Conservation (phyloP, 2,797 vertebrate species). For the Cynodonichthys magdalenae region DNA sequence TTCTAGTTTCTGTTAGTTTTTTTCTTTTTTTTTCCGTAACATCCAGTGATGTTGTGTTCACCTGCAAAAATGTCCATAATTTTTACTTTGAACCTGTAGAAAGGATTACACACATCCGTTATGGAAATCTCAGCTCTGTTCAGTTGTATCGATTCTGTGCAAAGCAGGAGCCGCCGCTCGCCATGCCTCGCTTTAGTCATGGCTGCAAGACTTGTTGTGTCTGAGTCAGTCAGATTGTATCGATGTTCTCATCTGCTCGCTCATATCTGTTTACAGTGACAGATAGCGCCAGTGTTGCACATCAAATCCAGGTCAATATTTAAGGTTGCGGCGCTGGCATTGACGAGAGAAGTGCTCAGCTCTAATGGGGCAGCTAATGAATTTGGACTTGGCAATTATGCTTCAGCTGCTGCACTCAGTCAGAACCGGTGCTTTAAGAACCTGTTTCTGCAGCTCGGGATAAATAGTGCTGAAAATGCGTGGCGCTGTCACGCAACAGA, state of each 20-base stretch:
- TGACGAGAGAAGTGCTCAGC: constrained; percentile 38
- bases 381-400: constrained; percentile 49
- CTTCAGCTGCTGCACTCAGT: constrained; percentile 45
- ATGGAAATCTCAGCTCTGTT: constrained; percentile 20
- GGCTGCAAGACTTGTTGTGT: constrained; percentile 1
- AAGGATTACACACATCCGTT: constrained; percentile 8
- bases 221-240: constrained; percentile 48
- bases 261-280: constrained; percentile 60
- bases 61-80: not conserved
- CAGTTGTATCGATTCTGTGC: constrained; percentile 15
- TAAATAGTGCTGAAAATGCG: constrained; percentile 10
- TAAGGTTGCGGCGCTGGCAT: constrained; percentile 51
- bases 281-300: constrained; percentile 43
- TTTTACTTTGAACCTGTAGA: constrained; percentile 3
- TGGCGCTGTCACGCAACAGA: constrained; percentile 1
- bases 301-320: constrained; percentile 50
- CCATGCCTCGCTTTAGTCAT: constrained; percentile 21
- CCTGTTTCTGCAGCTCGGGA: constrained; percentile 18
- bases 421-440: constrained; percentile 40
- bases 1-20: not conserved
- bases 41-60: too few relatives aligned
- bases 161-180: constrained; percentile 14
- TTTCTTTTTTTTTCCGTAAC: not conserved
- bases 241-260: constrained; percentile 34
- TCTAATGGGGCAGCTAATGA: constrained; percentile 59